Conservation (phyloP, 2,888 invertebrate species). For the Cyclophora albipunctata region DNA sequence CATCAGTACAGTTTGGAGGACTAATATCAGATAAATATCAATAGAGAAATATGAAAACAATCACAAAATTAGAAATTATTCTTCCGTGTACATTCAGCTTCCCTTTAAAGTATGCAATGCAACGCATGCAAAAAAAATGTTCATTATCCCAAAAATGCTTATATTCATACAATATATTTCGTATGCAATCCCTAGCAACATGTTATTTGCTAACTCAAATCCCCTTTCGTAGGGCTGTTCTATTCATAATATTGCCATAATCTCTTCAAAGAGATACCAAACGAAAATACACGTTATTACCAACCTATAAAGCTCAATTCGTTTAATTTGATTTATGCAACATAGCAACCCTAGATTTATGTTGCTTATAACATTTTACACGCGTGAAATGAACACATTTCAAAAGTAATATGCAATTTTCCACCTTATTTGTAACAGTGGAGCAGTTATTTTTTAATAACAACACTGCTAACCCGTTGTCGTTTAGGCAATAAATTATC, state of each 20-base stretch:
- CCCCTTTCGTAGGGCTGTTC: conserved; percentile 51
- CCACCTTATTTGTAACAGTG: conserved; percentile 44
- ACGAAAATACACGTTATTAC: conserved; percentile 33
- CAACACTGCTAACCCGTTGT: conserved; percentile 44
- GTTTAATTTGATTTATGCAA: neutral
- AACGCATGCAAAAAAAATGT: no score
- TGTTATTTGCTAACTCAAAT: conserved; percentile 60
- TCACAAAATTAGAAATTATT: conserved; percentile 24
- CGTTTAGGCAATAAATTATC: conserved; percentile 61
- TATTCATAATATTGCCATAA: conserved; percentile 59
- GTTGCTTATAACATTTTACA: conserved; percentile 68
- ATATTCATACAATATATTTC: conserved; percentile 57
- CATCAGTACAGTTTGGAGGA: no score
- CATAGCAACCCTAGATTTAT: conserved; percentile 54
- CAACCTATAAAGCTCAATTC: conserved; percentile 10
- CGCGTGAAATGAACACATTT: conserved; percentile 61
- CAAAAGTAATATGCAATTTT: conserved; percentile 49
- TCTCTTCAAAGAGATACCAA: conserved; percentile 31
- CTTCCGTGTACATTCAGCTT: conserved; percentile 27
- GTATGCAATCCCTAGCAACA: conserved; percentile 53
- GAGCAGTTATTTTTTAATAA: conserved; percentile 41
- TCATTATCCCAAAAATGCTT: no score
- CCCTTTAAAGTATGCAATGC: neutral
- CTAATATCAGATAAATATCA: neutral
- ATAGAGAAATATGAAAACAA: neutral